Percentiles rank a stretch among this genome's conserved stretches.
Evolutionary conservation across 2,113 vertebrate genomes (phyloP).

Genomic region (Leptodactylus fuscus): DNA sequence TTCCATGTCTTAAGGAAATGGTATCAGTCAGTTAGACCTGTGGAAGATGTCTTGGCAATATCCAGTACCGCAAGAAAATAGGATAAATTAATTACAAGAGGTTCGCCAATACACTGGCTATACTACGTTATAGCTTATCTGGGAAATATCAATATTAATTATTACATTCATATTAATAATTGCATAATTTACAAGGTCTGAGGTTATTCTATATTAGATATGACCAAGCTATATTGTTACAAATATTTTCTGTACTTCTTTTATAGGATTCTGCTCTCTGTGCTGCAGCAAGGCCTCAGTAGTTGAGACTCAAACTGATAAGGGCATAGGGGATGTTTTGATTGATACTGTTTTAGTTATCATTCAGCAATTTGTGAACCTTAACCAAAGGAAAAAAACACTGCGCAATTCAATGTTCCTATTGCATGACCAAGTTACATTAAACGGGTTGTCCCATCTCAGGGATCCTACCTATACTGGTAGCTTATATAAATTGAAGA

Average conservation of each 20-base stretch:
- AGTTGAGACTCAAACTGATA: neutral
- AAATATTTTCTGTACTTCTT: neutral
- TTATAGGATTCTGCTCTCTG: neutral
- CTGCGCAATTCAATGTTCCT: too few relatives aligned
- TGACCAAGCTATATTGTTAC: neutral
- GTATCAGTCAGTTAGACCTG: neutral
- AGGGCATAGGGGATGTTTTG: neutral
- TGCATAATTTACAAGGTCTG: neutral
- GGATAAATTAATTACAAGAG: neutral
- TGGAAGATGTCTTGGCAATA: neutral
- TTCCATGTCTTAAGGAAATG: slow-evolving; percentile 73
- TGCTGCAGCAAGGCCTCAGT: neutral
- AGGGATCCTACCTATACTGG: too few relatives aligned
- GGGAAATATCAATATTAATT: neutral
- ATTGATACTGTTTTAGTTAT: neutral
- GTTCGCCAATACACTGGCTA: neutral
- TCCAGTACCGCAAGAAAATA: neutral
- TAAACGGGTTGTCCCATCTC: too few relatives aligned
- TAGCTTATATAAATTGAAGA: too few relatives aligned
- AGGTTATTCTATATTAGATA: neutral
- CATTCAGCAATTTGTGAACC: neutral
- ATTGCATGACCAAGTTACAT: too few relatives aligned
- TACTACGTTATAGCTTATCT: neutral
- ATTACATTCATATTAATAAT: too few relatives aligned
- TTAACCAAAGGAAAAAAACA: neutral